Evolutionary conservation across 2,113 vertebrate species (phyloP).

Genomic region (Zosterops borbonicus): DNA sequence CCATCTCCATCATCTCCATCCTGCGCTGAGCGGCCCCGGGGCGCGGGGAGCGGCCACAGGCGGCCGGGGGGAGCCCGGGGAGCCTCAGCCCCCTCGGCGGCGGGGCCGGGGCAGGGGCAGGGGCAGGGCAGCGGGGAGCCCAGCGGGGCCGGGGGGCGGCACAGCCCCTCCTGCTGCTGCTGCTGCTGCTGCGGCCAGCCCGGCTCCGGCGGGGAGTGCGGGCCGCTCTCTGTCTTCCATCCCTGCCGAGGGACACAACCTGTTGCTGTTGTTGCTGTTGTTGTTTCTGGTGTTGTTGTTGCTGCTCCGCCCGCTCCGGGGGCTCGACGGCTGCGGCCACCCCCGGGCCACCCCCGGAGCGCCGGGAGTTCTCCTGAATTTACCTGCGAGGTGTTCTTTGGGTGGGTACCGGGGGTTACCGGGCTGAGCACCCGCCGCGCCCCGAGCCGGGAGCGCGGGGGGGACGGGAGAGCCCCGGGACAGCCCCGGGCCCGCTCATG

Average conservation of each 20-base stretch:
- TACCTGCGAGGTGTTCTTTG: neutral
- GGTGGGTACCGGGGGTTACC: neutral
- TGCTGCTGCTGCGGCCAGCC: neutral
- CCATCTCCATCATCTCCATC: too few relatives aligned
- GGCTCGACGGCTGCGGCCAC: neutral
- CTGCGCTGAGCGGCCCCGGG: too few relatives aligned
- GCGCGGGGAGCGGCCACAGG: too few relatives aligned
- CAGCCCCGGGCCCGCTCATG: neutral
- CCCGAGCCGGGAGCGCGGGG: neutral
- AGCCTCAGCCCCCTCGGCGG: neutral
- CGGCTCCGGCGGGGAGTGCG: neutral
- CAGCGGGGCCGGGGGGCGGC: neutral
- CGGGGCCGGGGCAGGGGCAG: neutral
- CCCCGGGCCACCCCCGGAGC: neutral
- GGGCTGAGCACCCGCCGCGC: neutral
- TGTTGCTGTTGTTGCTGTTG: neutral
- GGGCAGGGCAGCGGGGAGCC: neutral
- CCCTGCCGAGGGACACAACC: conserved; percentile 25
- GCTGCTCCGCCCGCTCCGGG: neutral
- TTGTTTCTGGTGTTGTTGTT: too few relatives aligned
- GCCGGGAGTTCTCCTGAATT: too few relatives aligned
- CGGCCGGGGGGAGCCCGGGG: neutral
- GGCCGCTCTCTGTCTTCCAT: neutral
- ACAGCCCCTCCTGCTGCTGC: neutral
- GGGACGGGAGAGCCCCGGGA: neutral